Percentiles rank a stretch among this genome's conserved stretches.
These are phyloP conservation scores for Collichthys lucidus DNA, from an alignment of 2,113 vertebrate genomes.

Conservation along the genomic window DNA sequence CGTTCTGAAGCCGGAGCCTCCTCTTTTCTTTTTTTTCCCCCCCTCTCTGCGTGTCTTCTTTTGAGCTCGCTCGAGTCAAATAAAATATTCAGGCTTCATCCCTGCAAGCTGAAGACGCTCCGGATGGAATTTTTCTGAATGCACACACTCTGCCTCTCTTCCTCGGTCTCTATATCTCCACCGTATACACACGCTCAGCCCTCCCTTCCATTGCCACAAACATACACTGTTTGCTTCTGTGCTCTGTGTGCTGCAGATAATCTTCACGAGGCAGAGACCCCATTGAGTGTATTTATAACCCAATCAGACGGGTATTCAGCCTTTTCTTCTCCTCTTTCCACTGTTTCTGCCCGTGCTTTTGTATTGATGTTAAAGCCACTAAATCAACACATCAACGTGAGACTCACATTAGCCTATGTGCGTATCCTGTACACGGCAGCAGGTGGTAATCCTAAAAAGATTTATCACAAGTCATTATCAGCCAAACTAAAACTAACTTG, in stretches of 20 bases:
- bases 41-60: slow-evolving; percentile 19
- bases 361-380: slow-evolving; percentile 36
- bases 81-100: slow-evolving; percentile 77
- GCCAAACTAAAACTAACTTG: neutral
- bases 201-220: slow-evolving; percentile 33
- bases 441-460: slow-evolving; percentile 44
- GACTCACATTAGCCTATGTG: slow-evolving; percentile 19
- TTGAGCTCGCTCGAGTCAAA: slow-evolving; percentile 59
- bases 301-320: slow-evolving; percentile 79
- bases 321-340: slow-evolving; percentile 47
- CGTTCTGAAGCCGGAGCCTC: slow-evolving; percentile 21
- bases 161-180: slow-evolving; percentile 25
- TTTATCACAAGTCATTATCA: slow-evolving; percentile 5
- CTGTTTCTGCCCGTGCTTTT: slow-evolving; percentile 48
- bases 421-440: slow-evolving; percentile 20
- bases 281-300: slow-evolving; percentile 75
- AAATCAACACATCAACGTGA: slow-evolving; percentile 40
- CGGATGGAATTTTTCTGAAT: slow-evolving; percentile 70
- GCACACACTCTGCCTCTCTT: slow-evolving; percentile 53
- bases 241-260: slow-evolving; percentile 68
- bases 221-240: slow-evolving; percentile 59
- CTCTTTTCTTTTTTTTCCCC: neutral
- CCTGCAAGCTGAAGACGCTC: slow-evolving; percentile 65
- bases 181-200: slow-evolving; percentile 4
- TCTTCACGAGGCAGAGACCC: slow-evolving; percentile 69